phyloP scores from a whole-genome alignment of 1,140 invertebrate species.

The Drosophila mauritiana region DNA sequence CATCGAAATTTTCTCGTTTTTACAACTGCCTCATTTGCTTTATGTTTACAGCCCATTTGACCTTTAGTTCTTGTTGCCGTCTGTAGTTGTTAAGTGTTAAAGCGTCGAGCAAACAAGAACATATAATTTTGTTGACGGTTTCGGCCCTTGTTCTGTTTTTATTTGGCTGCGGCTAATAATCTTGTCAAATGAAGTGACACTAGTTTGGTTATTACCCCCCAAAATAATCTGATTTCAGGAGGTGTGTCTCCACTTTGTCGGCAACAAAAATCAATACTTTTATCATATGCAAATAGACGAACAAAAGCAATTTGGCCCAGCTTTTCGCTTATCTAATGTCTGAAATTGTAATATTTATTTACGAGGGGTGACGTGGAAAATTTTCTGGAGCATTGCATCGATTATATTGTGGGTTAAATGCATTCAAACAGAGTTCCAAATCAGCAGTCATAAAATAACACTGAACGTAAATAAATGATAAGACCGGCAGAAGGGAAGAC shows the following conservation, averaged over 20 bases:
- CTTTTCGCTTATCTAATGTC: conserved; percentile 58
- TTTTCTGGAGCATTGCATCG: conserved; percentile 15
- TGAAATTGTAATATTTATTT: conserved; percentile 51
- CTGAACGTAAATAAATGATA: conserved; percentile 12
- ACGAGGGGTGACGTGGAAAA: conserved; percentile 17
- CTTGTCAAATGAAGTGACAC: conserved; percentile 28
- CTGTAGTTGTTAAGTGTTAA: conserved; percentile 4
- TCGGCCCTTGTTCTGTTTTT: conserved; percentile 22
- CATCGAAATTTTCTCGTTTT: conserved; percentile 37
- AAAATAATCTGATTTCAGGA: conserved; percentile 29
- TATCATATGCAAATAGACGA: conserved; percentile 74
- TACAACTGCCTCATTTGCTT: conserved; percentile 62
- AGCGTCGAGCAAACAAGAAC: conserved; percentile 20
- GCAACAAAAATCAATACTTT: conserved; percentile 67
- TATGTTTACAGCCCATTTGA: conserved; percentile 74
- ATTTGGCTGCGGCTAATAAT: conserved; percentile 27
- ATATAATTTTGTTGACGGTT: conserved; percentile 23
- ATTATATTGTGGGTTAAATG: conserved; percentile 34
- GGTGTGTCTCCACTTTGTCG: conserved; percentile 42
- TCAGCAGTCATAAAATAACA: conserved; percentile 18
- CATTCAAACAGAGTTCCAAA: conserved; percentile 20
- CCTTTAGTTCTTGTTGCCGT: conserved; percentile 43
- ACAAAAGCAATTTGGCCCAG: conserved; percentile 40
- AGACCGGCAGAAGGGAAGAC: background rate
- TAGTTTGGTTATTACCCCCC: conserved; percentile 21